These are phyloP conservation scores for Tamandua tetradactyla DNA, from an alignment of 2,797 vertebrate genomes.

Conservation along the genomic window DNA sequence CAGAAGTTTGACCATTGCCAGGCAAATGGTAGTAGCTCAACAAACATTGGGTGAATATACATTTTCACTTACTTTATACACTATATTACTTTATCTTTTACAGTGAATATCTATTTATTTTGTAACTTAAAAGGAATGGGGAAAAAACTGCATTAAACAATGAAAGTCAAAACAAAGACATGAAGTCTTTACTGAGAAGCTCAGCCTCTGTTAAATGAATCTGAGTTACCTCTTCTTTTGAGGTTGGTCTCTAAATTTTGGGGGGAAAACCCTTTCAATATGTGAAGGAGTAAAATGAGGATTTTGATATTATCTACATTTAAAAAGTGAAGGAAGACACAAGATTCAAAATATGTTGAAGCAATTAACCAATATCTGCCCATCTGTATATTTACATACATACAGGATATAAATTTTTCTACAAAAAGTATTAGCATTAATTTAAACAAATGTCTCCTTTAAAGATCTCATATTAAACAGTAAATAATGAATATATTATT, in stretches of 20 bases:
- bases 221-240: neutral
- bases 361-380: neutral
- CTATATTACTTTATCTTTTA: neutral
- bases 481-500: neutral
- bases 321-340: neutral
- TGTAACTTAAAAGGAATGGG: neutral
- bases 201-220: neutral
- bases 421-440: neutral
- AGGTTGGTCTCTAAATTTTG: neutral
- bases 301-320: neutral
- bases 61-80: neutral
- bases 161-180: neutral
- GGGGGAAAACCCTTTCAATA: neutral
- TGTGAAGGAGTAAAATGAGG: neutral
- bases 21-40: neutral
- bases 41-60: neutral
- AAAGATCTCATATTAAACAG: neutral
- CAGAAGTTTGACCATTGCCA: neutral
- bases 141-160: neutral
- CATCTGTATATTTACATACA: neutral
- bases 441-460: neutral
- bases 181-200: neutral
- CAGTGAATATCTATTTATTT: neutral
- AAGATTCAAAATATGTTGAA: neutral
- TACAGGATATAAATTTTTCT: neutral